These are phyloP conservation scores for Nasonovia ribisnigri DNA, from an alignment of 2,888 invertebrate genomes.

Conservation along the genomic window DNA sequence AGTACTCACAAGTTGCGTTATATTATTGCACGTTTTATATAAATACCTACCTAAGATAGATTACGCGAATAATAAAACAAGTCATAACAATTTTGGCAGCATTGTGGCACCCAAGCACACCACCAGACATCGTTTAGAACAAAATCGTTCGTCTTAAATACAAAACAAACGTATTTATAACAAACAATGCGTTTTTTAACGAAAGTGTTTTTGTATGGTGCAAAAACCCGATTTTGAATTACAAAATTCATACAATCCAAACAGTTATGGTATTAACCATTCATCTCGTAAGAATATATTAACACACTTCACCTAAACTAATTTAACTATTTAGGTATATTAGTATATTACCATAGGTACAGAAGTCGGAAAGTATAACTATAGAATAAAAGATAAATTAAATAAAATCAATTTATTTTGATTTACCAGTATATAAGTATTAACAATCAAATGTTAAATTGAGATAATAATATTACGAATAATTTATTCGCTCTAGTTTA, in stretches of 20 bases:
- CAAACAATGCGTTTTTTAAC: not conserved
- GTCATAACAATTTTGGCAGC: not conserved
- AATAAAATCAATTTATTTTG: not conserved
- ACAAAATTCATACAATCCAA: not conserved
- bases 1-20: not conserved
- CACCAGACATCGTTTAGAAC: not conserved
- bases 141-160: not conserved
- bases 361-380: not conserved
- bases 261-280: not conserved
- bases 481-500: not conserved
- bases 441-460: not conserved
- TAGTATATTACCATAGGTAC: not conserved
- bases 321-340: not conserved
- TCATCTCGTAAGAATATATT: not conserved
- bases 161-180: not conserved
- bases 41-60: not conserved
- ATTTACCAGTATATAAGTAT: not conserved
- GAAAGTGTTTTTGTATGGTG: not conserved
- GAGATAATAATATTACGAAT: not conserved
- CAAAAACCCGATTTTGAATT: not conserved
- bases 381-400: not conserved
- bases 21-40: not conserved
- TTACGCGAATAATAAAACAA: not conserved
- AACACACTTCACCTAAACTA: not conserved
- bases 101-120: not conserved